phyloP scores from a whole-genome alignment of 2,888 invertebrate species.

The Nomada hirtipes region DNA sequence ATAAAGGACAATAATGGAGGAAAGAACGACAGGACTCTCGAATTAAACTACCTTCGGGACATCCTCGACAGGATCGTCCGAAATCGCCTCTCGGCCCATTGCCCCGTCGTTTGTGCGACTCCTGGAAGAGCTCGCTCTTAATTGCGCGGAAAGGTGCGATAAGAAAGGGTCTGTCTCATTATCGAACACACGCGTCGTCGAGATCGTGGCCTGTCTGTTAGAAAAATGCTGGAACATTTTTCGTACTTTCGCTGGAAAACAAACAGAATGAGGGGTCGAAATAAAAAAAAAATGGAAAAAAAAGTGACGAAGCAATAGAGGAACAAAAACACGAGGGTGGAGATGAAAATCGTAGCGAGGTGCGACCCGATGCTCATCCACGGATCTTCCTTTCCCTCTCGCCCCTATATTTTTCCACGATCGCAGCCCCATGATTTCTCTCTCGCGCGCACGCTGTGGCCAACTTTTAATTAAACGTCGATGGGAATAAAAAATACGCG shows the following conservation, averaged over 20 bases:
- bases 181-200: conserved; percentile 42
- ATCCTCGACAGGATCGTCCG: conserved; percentile 65
- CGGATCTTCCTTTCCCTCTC: background rate
- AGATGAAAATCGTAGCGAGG: conserved; percentile 54
- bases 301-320: conserved; percentile 2
- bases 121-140: conserved; percentile 68
- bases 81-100: conserved; percentile 69
- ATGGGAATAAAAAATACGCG: conserved; percentile 73
- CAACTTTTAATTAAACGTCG: conserved; percentile 81
- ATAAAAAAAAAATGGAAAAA: no score
- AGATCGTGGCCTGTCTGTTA: conserved; percentile 29
- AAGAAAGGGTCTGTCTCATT: conserved; percentile 67
- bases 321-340: conserved; percentile 9
- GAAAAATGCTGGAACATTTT: conserved; percentile 50
- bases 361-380: conserved; percentile 29
- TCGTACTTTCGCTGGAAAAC: conserved; percentile 1
- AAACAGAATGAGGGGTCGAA: background rate
- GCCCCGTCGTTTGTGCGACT: conserved; percentile 53
- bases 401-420: background rate
- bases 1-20: background rate
- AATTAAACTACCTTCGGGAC: conserved; percentile 68
- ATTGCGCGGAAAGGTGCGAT: conserved; percentile 75
- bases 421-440: conserved; percentile 34
- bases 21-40: conserved; percentile 24
- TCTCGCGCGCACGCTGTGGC: conserved; percentile 53